Evolutionary conservation across 1,140 invertebrate genomes (phyloP).

Genomic region (Calephelis virginiensis): DNA sequence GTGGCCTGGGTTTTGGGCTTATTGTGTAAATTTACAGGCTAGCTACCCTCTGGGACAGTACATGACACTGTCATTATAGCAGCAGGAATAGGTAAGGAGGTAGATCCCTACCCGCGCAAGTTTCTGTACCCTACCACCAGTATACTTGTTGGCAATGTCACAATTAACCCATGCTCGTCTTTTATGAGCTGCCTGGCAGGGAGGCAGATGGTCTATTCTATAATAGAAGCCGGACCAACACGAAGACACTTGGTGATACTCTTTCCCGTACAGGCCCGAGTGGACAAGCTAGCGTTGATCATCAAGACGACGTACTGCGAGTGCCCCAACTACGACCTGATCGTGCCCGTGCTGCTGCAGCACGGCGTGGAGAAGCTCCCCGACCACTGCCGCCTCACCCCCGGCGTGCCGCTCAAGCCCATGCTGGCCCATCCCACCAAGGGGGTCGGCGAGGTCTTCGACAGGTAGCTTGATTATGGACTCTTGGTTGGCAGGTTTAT

Average conservation of each 20-base stretch:
- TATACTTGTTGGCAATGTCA: too few relatives aligned
- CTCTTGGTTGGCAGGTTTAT: neutral
- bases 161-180: too few relatives aligned
- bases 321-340: slow-evolving; percentile 96
- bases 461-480: slow-evolving; percentile 70
- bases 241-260: neutral
- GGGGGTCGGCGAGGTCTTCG: slow-evolving; percentile 93
- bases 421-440: slow-evolving; percentile 99
- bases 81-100: too few relatives aligned
- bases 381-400: slow-evolving; percentile 91
- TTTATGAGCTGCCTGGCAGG: too few relatives aligned
- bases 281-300: slow-evolving; percentile 87
- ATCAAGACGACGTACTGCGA: slow-evolving; percentile 98
- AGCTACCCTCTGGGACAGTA: too few relatives aligned
- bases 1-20: too few relatives aligned
- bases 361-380: slow-evolving; percentile 90
- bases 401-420: slow-evolving; percentile 97
- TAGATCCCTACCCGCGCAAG: too few relatives aligned
- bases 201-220: neutral
- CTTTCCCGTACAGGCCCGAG: slow-evolving; percentile 71
- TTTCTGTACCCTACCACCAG: too few relatives aligned
- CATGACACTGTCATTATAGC: too few relatives aligned
- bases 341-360: slow-evolving; percentile 90
- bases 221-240: neutral
- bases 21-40: too few relatives aligned